Evolutionary conservation across 1,140 invertebrate species (phyloP).

Genomic region (Temnothorax longispinosus): DNA sequence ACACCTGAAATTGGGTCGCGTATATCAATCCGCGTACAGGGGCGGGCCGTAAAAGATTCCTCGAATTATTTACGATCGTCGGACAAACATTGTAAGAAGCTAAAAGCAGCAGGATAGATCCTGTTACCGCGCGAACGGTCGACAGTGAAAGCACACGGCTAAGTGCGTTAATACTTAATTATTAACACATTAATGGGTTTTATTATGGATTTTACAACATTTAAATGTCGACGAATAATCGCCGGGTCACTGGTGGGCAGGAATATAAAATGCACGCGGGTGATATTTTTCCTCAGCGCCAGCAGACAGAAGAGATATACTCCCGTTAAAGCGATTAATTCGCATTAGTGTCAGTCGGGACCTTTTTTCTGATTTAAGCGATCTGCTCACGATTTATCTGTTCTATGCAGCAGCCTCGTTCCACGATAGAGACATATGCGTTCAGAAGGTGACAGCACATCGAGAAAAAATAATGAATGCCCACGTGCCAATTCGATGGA

Average conservation of each 20-base stretch:
- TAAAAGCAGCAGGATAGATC: not conserved
- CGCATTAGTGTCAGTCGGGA: slow-evolving; percentile 13
- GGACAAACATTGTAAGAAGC: not conserved
- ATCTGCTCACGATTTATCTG: slow-evolving; percentile 9
- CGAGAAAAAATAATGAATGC: slow-evolving; percentile 30
- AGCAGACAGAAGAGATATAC: not conserved
- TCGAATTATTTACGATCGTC: slow-evolving; percentile 40
- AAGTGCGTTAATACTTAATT: not conserved
- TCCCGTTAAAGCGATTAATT: slow-evolving; percentile 37
- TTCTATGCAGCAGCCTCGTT: slow-evolving; percentile 11
- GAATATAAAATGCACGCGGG: not conserved
- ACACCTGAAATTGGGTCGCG: slow-evolving; percentile 59
- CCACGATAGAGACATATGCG: not conserved
- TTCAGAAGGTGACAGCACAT: not conserved
- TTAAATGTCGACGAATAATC: slow-evolving; percentile 31
- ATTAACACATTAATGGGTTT: slow-evolving; percentile 15
- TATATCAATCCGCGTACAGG: slow-evolving; percentile 21
- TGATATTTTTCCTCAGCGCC: not conserved
- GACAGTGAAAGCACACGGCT: not conserved
- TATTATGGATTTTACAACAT: slow-evolving; percentile 19
- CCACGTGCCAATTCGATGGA: slow-evolving; percentile 34
- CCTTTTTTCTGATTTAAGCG: not conserved
- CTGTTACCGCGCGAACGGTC: not conserved
- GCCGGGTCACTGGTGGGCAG: not conserved
- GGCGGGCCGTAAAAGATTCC: slow-evolving; percentile 2